Percentiles rank a stretch among this genome's conserved stretches.
Evolutionary conservation across 1,140 invertebrate species (phyloP).

Genomic region (Homalodisca vitripennis): DNA sequence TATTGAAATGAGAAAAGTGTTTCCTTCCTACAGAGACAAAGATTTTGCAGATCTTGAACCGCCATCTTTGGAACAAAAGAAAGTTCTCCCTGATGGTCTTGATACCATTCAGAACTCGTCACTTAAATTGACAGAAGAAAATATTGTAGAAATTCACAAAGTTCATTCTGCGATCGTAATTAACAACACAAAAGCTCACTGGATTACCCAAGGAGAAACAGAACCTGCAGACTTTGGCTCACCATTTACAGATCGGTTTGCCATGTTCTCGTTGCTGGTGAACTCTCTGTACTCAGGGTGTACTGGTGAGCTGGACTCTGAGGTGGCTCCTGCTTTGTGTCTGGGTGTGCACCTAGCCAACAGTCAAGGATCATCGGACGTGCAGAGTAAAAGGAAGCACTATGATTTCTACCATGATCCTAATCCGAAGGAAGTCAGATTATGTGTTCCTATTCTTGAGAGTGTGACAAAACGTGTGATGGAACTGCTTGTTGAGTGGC

Average conservation of each 20-base stretch:
- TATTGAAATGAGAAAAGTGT: conserved; percentile 67
- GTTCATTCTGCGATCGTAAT: conserved; percentile 62
- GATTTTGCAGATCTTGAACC: conserved; percentile 63
- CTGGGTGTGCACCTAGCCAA: conserved; percentile 43
- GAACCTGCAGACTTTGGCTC: conserved; percentile 52
- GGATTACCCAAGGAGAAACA: conserved; percentile 49
- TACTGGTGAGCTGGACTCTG: conserved; percentile 52
- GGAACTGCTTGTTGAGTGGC: conserved; percentile 79
- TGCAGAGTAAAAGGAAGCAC: conserved; percentile 19
- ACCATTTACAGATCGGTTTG: conserved; percentile 59
- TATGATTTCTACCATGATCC: conserved; percentile 87
- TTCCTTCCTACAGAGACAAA: conserved; percentile 70
- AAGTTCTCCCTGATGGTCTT: conserved; percentile 40
- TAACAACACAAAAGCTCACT: conserved; percentile 56
- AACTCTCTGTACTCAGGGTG: conserved; percentile 51
- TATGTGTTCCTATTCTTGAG: conserved; percentile 67
- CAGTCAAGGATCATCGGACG: not conserved
- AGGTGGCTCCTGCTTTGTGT: conserved; percentile 56
- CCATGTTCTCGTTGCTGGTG: conserved; percentile 55
- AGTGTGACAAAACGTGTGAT: conserved; percentile 60
- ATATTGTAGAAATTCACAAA: conserved; percentile 56
- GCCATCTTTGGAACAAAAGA: conserved; percentile 46
- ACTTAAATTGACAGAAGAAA: conserved; percentile 49
- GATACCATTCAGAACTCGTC: conserved; percentile 4
- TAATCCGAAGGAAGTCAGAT: conserved; percentile 73